Percentiles rank a stretch among this genome's conserved stretches.
Conservation (phyloP, 1,140 invertebrate species). For the Eumeta japonica region DNA sequence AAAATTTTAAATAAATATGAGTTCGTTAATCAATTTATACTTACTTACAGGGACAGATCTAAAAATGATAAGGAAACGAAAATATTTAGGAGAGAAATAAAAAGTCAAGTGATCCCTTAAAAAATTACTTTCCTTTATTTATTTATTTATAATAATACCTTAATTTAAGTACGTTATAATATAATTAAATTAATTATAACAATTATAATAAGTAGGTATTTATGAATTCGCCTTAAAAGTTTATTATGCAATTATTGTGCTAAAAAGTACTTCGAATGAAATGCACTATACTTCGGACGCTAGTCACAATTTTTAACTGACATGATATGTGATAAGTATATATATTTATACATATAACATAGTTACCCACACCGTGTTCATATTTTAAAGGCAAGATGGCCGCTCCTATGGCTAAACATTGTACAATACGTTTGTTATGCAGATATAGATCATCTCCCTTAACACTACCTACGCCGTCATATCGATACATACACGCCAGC, state of each 20-base stretch:
- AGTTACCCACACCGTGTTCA: conserved; percentile 12
- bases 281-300: conserved; percentile 45
- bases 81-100: too few species aligned
- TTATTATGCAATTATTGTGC: conserved; percentile 46
- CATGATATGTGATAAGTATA: conserved; percentile 21
- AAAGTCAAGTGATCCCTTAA: conserved; percentile 29
- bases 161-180: conserved; percentile 50
- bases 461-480: conserved; percentile 38
- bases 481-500: conserved; percentile 41
- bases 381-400: conserved; percentile 51
- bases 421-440: conserved; percentile 36
- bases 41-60: too few species aligned
- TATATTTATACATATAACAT: conserved; percentile 13
- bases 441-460: conserved; percentile 41
- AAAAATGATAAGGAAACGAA: too few species aligned
- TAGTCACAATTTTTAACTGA: conserved; percentile 16
- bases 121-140: conserved; percentile 51
- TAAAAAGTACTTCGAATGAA: conserved; percentile 51
- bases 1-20: too few species aligned
- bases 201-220: conserved; percentile 45
- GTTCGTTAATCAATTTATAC: too few species aligned
- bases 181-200: conserved; percentile 50
- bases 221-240: conserved; percentile 42
- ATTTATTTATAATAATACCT: too few species aligned
- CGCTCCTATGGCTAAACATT: conserved; percentile 37